Conservation (phyloP, 2,113 vertebrate genomes). For the Acinonyx jubatus region DNA sequence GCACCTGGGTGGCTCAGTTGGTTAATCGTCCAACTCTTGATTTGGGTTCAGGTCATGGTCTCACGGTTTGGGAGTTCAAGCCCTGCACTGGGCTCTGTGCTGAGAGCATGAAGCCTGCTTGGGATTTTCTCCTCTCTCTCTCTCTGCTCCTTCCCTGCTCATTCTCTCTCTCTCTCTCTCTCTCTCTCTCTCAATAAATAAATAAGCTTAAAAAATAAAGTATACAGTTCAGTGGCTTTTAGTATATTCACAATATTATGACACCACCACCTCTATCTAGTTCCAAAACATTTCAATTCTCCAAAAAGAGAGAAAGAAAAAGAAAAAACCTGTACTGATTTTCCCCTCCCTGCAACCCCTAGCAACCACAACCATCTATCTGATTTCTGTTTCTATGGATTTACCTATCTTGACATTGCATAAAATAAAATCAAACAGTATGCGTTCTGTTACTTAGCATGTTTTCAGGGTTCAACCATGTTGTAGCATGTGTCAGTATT, state of each 20-base stretch:
- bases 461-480: not conserved
- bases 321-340: not conserved
- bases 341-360: not conserved
- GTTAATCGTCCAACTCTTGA: too few species aligned
- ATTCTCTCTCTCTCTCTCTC: too few species aligned
- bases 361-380: not conserved
- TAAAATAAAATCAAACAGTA: not conserved
- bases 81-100: too few species aligned
- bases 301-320: not conserved
- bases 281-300: not conserved
- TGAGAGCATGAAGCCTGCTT: too few species aligned
- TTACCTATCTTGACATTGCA: not conserved
- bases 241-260: not conserved
- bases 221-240: not conserved
- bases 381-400: not conserved
- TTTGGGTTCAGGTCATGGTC: too few species aligned
- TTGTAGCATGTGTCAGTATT: not conserved
- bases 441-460: not conserved
- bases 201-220: not conserved
- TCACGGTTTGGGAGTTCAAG: too few species aligned
- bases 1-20: too few species aligned
- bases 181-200: too few species aligned
- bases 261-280: not conserved
- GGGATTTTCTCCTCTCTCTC: too few species aligned
- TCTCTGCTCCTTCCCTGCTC: too few species aligned